Evolutionary conservation across 2,888 invertebrate genomes (phyloP), one percentile per base, ranked within the genome.

Genomic region (Amphipoea lucens): DNA sequence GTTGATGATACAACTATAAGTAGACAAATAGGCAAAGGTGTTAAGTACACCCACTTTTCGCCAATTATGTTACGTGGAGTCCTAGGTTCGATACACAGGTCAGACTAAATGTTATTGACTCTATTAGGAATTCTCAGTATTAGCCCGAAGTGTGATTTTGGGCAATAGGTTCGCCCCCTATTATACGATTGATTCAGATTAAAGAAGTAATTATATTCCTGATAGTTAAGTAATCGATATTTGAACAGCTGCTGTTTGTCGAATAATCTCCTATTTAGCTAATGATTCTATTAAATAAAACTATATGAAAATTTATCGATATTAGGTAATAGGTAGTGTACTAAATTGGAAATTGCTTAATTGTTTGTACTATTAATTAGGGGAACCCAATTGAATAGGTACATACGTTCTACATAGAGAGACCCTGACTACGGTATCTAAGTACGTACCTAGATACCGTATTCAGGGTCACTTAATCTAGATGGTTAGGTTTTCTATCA

Each of bases 221-320:
- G 45, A n/a, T 69, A 29, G 51, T 62, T 17, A 17, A 23, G 1
- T 76, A 54, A 78, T 69, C 2, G 20, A 36, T 66, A 40, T 79
- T 54, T 57, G 29, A 60, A 42, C 29, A 17, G n/a, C 23, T 51
- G 42, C 42, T 71, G 7, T 48, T 20, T 65, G 57, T 48, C 14
- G 17, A 76, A 14, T 54, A 20, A 62, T 67, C 17, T 48, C 20
- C 14, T 1, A 63, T 45, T 45, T 36, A 76, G 2, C 1, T 70
- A 65, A 45, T n/a, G 11, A 29, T 17, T 29, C 4, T n/a, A 11
- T 29, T n/a, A 23, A 14, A 6, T 17, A 17, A 17, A 63, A 42
- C 51, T 51, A 29, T 40, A 72, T 62, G n/a, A 45, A 7, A 75
- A 60, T 12, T 73, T 65, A 76, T 45, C 40, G 29, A 45, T 54